Conservation (phyloP, 2,888 invertebrate genomes). For the Epinotia nisella region DNA sequence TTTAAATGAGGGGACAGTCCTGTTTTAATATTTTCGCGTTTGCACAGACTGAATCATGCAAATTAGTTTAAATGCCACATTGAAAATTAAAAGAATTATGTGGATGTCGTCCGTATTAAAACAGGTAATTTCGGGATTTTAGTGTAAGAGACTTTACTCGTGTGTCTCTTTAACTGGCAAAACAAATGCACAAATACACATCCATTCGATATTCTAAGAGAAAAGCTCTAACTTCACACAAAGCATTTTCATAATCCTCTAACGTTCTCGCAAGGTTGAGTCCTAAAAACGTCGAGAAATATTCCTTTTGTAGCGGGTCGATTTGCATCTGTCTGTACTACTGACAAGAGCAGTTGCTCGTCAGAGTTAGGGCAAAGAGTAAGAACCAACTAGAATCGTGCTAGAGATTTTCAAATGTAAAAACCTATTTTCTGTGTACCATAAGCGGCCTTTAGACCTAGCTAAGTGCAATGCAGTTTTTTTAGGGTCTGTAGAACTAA, state of each 20-base stretch:
- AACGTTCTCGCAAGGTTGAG: constrained; percentile 49
- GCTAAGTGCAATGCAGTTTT: no score
- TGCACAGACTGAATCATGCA: constrained; percentile 68
- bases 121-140: constrained; percentile 41
- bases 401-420: neutral
- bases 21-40: constrained; percentile 70
- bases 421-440: neutral
- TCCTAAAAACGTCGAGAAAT: constrained; percentile 56
- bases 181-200: neutral
- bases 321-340: constrained; percentile 67
- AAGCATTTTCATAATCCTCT: constrained; percentile 46
- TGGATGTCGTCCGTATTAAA: constrained; percentile 53
- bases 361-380: constrained; percentile 45
- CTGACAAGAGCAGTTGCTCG: constrained; percentile 56
- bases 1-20: constrained; percentile 71
- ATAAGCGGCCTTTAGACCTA: no score
- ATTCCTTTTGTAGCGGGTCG: constrained; percentile 58
- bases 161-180: neutral
- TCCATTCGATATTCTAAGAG: neutral
- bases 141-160: neutral
- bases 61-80: constrained; percentile 68
- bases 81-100: constrained; percentile 68
- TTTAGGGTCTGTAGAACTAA: no score
- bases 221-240: neutral
- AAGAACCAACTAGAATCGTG: constrained; percentile 14